phyloP scores from a whole-genome alignment of 2,797 vertebrate species.

The Erethizon dorsatum region DNA sequence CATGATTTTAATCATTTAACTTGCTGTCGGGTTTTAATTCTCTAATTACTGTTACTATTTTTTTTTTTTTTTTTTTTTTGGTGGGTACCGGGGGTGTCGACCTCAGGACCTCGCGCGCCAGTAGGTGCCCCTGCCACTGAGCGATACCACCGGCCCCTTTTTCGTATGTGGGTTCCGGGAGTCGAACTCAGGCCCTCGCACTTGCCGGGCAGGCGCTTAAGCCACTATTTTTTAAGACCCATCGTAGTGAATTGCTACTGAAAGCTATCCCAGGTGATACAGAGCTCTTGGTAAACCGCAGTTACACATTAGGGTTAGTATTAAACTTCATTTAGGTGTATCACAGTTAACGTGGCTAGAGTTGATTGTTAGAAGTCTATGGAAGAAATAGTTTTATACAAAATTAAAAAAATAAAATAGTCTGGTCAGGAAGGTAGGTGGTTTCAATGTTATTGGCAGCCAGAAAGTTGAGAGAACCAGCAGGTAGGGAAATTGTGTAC shows the following conservation, averaged over 20 bases:
- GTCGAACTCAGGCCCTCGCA: too few relatives aligned
- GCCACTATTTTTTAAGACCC: conserved; percentile 90
- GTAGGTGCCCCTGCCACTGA: too few relatives aligned
- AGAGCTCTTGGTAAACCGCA: conserved; percentile 91
- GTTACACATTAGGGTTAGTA: conserved; percentile 92
- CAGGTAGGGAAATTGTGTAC: conserved; percentile 81
- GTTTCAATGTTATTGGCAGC: conserved; percentile 80
- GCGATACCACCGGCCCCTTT: too few relatives aligned
- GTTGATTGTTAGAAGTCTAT: conserved; percentile 91
- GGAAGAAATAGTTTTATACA: conserved; percentile 92
- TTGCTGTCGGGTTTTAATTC: conserved; percentile 90
- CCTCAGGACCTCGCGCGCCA: too few relatives aligned
- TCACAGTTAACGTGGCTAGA: conserved; percentile 91
- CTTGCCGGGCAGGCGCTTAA: too few relatives aligned
- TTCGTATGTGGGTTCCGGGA: too few relatives aligned
- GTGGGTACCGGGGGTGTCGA: too few relatives aligned
- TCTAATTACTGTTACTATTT: conserved; percentile 89
- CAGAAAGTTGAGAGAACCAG: conserved; percentile 79
- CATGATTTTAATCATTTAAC: conserved; percentile 87
- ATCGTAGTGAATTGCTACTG: conserved; percentile 92
- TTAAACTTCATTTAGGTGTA: conserved; percentile 91
- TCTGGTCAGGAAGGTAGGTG: conserved; percentile 87
- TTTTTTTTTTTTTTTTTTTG: conserved; percentile 91
- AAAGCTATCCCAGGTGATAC: conserved; percentile 90
- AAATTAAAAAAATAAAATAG: conserved; percentile 83